Conservation (phyloP, 2,113 vertebrate species). For the Poeciliopsis prolifica region DNA sequence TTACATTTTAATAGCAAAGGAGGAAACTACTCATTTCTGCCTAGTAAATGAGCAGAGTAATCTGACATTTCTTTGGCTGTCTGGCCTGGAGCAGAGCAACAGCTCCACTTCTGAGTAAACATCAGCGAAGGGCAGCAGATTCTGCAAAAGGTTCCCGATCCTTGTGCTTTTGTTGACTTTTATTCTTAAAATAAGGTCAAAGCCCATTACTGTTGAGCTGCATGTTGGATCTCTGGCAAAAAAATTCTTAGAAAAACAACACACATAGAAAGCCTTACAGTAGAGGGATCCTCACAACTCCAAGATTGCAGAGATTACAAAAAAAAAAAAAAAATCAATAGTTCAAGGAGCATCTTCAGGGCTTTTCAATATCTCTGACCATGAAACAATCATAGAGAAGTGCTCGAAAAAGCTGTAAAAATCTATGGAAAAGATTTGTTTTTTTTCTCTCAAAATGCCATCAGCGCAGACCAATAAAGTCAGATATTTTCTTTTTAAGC, state of each 20-base stretch:
- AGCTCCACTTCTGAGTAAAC: too few species aligned
- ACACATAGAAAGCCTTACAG: not conserved
- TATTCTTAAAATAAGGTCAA: constrained; percentile 12
- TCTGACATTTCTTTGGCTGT: too few species aligned
- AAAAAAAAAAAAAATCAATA: constrained; percentile 32
- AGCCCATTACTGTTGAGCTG: constrained; percentile 1
- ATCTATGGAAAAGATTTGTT: too few species aligned
- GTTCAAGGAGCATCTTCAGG: constrained; percentile 16
- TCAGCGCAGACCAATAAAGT: not conserved
- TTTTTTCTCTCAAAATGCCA: not conserved
- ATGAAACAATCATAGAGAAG: constrained; percentile 5
- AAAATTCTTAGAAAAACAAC: not conserved
- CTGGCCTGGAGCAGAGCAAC: too few species aligned
- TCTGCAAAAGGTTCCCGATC: too few species aligned
- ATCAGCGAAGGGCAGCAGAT: too few species aligned
- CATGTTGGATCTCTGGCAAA: not conserved
- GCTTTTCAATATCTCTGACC: constrained; percentile 23
- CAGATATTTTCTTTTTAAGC: not conserved
- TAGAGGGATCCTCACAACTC: not conserved
- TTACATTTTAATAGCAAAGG: too few species aligned
- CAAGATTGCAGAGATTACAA: constrained; percentile 19
- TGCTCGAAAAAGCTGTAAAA: not conserved
- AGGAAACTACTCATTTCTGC: too few species aligned
- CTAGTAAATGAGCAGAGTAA: too few species aligned
- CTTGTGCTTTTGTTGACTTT: constrained; percentile 1